Evolutionary conservation across 2,888 invertebrate genomes (phyloP), one percentile per base, ranked within the genome.

Genomic region (Chaetoderma sp.): DNA sequence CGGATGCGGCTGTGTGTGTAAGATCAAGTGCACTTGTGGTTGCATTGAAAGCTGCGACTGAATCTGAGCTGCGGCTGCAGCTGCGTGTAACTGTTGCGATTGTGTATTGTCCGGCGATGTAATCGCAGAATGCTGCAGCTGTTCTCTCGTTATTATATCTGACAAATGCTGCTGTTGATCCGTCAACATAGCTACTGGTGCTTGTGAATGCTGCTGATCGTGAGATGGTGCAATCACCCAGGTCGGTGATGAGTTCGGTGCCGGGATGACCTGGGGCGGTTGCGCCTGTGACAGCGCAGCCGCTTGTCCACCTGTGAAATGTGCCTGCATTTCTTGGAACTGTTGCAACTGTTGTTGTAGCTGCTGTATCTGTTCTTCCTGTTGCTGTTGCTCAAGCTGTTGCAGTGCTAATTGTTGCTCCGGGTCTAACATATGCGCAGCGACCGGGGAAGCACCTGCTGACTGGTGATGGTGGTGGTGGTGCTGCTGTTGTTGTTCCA

Each of bases 111-210:
- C 21, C 16, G 33, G 21, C 33, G 39, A 23, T 39, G 4, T n/a
- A 49, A 45, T 10, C 68, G 71, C 32, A 71, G 55, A 4, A 62
- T 69, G 73, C 30, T 71, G 72, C 57, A 56, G 78, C 42, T 68
- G 68, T 42, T 74, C 73, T 13, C 72, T 55, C 67, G 72, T 68
- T 57, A 68, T 64, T 2, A 69, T 39, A 42, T 68, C 66, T 50
- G 70, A 36, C 30, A 68, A 67, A 13, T 60, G 63, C n/a, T 63
- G 36, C 49, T 59, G 65, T 84, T 57, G 86, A 85, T n/a, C n/a
- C n/a, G n/a, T n/a, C n/a, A n/a, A n/a, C n/a, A 45, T 87, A 87
- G 70, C 82, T 88, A 64, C 85, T 83, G 77, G 78, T 77, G 81
- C 44, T 83, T 84, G 30, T 86, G 85, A 47, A 83, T 77, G 90